Conservation (phyloP, 2,888 invertebrate species). For the Scaptomyza tumidula region DNA sequence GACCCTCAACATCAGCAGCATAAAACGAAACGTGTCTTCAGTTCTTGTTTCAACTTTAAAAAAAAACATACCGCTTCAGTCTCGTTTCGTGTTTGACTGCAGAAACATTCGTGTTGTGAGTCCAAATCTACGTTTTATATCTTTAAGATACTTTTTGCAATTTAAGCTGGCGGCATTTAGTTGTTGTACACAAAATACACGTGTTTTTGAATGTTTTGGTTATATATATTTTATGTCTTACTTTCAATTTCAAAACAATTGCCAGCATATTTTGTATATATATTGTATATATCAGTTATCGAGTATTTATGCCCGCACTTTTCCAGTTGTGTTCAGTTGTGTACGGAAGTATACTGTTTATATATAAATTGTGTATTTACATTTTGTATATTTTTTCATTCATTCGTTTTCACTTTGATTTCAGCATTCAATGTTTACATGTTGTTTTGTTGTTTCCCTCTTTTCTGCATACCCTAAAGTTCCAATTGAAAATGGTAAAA, state of each 20-base stretch:
- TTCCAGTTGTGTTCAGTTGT: not conserved
- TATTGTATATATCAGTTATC: too few relatives aligned
- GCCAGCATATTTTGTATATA: conserved; percentile 14
- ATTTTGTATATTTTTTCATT: conserved; percentile 27
- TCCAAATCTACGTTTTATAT: conserved; percentile 28
- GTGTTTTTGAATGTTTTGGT: conserved; percentile 10
- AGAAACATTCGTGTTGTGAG: conserved; percentile 37
- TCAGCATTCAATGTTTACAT: conserved; percentile 24
- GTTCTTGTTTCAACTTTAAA: conserved; percentile 13
- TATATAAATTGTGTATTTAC: conserved; percentile 15
- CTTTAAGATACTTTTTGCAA: conserved; percentile 36
- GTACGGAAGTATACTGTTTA: conserved; percentile 36
- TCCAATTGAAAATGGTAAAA: not conserved
- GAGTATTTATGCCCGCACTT: too few relatives aligned
- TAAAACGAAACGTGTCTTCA: conserved; percentile 44
- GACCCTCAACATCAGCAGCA: conserved; percentile 1
- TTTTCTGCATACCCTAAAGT: not conserved
- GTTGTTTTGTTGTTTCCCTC: conserved; percentile 8
- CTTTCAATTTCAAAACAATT: conserved; percentile 10
- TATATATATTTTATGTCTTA: not conserved
- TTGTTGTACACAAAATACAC: conserved; percentile 53
- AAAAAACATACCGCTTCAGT: conserved; percentile 36
- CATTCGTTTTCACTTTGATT: conserved; percentile 43
- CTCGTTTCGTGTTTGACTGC: conserved; percentile 30
- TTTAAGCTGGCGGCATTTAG: conserved; percentile 25